Evolutionary conservation across 2,113 vertebrate genomes (phyloP), one percentile per base, ranked within the genome.

Genomic region (Phasianus colchicus): DNA sequence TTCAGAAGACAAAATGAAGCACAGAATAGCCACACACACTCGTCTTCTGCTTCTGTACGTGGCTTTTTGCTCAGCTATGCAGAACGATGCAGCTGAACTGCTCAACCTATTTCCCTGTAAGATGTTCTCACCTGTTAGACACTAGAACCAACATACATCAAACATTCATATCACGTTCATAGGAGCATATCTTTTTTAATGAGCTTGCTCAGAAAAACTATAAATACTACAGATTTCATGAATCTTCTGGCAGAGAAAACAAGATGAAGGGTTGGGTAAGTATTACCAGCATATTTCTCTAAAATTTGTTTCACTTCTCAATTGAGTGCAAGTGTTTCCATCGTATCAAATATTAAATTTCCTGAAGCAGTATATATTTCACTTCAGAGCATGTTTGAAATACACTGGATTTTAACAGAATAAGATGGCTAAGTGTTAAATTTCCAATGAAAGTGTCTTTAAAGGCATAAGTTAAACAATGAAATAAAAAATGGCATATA

Each of bases 181-280:
- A 47, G 40, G 48, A 66, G 69, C 66, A 83, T 52, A 40, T 66
- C 94, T 64, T 12, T 40, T 40, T 94, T 90, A 85, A 88, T 73
- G 70, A 90, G 88, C 18, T 72, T n/a, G 52, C 88, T 63, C 74
- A 13, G 34, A 65, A 70, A 72, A 65, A 75, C 81, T 71, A 45
- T 93, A 78, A 87, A 86, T 64, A 30, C 47, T 93, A 89, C 74
- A 95, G 93, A 91, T 79, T 94, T 96, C 76, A 95, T 90, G 94
- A 93, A 95, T 93, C 85, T 84, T 84, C 71, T 94, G 94, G 95
- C 95, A 95, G 89, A 91, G 93, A 97, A 95, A 89, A 64, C 57
- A 79, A 91, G 82, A 40, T 92, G 89, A 96, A 96, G 93, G 93
- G 84, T 80, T 78, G 69, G 92, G 88, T 93, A 89, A 86, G 52